A percentile compares a stretch with the other conserved stretches of the same genome.
Evolutionary conservation across 1,140 invertebrate genomes (phyloP).

Genomic region (Akabosia matsudoensis): DNA sequence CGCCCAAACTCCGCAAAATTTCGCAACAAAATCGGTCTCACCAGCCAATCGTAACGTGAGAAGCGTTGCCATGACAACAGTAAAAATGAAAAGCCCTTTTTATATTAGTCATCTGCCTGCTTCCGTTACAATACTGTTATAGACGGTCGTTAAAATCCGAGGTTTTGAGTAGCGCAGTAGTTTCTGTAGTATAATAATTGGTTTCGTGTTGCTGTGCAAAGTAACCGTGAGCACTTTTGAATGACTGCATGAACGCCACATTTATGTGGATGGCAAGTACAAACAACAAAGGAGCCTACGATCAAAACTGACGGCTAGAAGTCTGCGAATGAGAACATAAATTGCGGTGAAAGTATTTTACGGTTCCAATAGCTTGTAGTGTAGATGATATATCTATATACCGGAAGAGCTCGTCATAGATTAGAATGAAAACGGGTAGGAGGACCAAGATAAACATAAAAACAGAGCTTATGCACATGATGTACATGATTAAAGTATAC

Average conservation of each 20-base stretch:
- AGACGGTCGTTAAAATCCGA: background rate
- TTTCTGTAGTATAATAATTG: background rate
- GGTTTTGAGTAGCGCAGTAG: background rate
- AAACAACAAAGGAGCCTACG: background rate
- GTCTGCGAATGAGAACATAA: background rate
- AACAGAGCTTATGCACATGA: too few species aligned
- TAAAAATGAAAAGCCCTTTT: background rate
- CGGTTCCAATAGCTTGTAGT: too few species aligned
- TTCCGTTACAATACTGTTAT: background rate
- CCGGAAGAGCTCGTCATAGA: too few species aligned
- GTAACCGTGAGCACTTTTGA: background rate
- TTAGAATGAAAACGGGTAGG: too few species aligned
- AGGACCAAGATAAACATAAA: too few species aligned
- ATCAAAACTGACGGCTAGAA: background rate
- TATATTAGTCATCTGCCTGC: background rate
- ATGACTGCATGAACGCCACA: background rate
- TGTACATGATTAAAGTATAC: background rate
- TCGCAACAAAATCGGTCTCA: background rate
- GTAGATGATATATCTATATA: too few species aligned
- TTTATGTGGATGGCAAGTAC: background rate
- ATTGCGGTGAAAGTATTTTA: background rate
- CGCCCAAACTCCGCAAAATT: background rate
- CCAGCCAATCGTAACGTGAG: background rate
- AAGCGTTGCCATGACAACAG: background rate
- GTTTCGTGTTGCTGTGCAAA: background rate